phyloP scores from a whole-genome alignment of 2,888 invertebrate species.

The Chymomyza procnemis region DNA sequence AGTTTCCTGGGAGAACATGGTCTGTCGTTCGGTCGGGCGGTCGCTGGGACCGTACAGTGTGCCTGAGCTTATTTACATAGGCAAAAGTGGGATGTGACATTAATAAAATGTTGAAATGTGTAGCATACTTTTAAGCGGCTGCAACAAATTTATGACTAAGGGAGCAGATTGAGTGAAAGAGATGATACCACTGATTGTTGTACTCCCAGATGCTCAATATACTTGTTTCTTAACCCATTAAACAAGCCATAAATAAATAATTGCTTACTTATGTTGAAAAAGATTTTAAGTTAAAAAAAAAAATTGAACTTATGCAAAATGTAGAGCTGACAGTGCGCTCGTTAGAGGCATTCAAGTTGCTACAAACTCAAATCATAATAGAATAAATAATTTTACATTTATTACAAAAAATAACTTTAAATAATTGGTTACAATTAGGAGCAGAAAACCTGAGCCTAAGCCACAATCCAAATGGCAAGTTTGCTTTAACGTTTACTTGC shows the following conservation, averaged over 20 bases:
- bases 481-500: conserved; percentile 46
- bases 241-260: conserved; percentile 51
- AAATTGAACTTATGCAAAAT: too few species aligned
- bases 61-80: conserved; percentile 12
- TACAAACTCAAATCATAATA: too few species aligned
- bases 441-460: conserved; percentile 1
- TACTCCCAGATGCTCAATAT: not conserved
- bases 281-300: too few species aligned
- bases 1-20: conserved; percentile 57
- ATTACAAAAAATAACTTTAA: too few species aligned
- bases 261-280: conserved; percentile 2
- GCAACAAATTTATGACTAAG: not conserved
- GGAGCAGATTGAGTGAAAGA: not conserved
- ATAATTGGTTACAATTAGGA: conserved; percentile 43
- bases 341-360: too few species aligned
- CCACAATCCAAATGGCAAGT: not conserved
- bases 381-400: too few species aligned
- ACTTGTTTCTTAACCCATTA: conserved; percentile 26
- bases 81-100: conserved; percentile 1
- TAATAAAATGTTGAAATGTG: conserved; percentile 20
- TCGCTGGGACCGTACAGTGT: too few species aligned
- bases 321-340: too few species aligned
- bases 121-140: conserved; percentile 48
- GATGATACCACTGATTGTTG: not conserved
- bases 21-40: too few species aligned